Conservation (phyloP, 2,888 invertebrate species). For the Diloba caeruleocephala region DNA sequence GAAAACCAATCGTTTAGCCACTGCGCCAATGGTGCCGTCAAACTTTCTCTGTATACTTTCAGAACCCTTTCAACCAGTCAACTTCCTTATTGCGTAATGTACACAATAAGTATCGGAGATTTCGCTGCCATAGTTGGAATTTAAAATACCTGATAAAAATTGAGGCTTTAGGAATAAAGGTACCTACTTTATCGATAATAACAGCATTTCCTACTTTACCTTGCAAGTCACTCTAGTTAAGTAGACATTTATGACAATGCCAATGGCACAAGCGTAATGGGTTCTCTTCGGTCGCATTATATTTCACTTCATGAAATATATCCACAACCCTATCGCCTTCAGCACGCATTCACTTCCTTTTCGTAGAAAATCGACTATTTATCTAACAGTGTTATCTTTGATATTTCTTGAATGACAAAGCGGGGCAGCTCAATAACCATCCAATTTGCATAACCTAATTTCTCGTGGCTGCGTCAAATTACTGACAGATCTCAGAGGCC, state of each 20-base stretch:
- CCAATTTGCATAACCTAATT: slow-evolving; percentile 83
- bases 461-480: slow-evolving; percentile 75
- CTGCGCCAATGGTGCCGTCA: no score
- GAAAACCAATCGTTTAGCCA: no score
- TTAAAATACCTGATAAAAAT: slow-evolving; percentile 47
- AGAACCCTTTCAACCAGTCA: slow-evolving; percentile 30
- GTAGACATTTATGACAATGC: slow-evolving; percentile 58
- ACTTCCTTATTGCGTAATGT: slow-evolving; percentile 20
- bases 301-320: slow-evolving; percentile 46
- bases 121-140: slow-evolving; percentile 27
- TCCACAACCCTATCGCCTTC: slow-evolving; percentile 20
- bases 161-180: slow-evolving; percentile 35
- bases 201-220: slow-evolving; percentile 47
- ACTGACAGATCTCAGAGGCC: slow-evolving; percentile 72
- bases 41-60: slow-evolving; percentile 11
- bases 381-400: slow-evolving; percentile 65
- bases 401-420: slow-evolving; percentile 68
- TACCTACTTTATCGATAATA: slow-evolving; percentile 48
- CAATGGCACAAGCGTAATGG: slow-evolving; percentile 41
- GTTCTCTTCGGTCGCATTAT: slow-evolving; percentile 35
- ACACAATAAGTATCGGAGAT: slow-evolving; percentile 31
- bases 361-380: slow-evolving; percentile 49
- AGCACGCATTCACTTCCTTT: slow-evolving; percentile 22
- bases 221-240: slow-evolving; percentile 47
- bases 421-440: slow-evolving; percentile 70